These are phyloP conservation scores for Arothron firmamentum DNA, from an alignment of 2,113 vertebrate species.

Conservation along the genomic window DNA sequence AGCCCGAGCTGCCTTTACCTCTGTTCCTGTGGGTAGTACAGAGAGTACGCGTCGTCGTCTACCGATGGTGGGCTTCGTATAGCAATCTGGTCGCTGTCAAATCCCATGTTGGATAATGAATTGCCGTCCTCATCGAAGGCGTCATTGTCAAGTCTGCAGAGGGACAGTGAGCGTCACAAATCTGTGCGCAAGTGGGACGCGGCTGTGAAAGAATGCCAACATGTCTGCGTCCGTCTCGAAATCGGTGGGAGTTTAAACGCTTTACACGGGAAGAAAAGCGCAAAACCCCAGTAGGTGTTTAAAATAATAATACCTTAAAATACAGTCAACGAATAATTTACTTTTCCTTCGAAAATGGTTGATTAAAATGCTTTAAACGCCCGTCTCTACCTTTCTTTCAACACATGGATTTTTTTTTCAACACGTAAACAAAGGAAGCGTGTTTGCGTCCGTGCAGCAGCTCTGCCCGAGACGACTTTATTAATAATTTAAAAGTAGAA, in stretches of 20 bases:
- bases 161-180: constrained; percentile 22
- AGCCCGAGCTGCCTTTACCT: constrained; percentile 75
- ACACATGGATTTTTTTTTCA: neutral
- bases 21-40: constrained; percentile 84
- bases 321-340: constrained; percentile 15
- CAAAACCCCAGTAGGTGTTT: neutral
- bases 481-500: constrained; percentile 49
- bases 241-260: constrained; percentile 22
- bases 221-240: constrained; percentile 24
- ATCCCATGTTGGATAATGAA: constrained; percentile 83
- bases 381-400: neutral
- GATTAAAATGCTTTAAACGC: constrained; percentile 2
- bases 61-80: constrained; percentile 83
- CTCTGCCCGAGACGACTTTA: constrained; percentile 19
- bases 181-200: constrained; percentile 32
- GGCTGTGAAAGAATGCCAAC: constrained; percentile 37
- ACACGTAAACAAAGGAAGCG: neutral
- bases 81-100: constrained; percentile 81
- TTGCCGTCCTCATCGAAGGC: constrained; percentile 90
- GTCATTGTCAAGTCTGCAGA: constrained; percentile 86
- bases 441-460: neutral
- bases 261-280: neutral
- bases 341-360: neutral
- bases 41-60: constrained; percentile 81
- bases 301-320: constrained; percentile 4